These are phyloP conservation scores for Aviceda subcristata DNA, from an alignment of 2,113 vertebrate genomes.

Conservation along the genomic window DNA sequence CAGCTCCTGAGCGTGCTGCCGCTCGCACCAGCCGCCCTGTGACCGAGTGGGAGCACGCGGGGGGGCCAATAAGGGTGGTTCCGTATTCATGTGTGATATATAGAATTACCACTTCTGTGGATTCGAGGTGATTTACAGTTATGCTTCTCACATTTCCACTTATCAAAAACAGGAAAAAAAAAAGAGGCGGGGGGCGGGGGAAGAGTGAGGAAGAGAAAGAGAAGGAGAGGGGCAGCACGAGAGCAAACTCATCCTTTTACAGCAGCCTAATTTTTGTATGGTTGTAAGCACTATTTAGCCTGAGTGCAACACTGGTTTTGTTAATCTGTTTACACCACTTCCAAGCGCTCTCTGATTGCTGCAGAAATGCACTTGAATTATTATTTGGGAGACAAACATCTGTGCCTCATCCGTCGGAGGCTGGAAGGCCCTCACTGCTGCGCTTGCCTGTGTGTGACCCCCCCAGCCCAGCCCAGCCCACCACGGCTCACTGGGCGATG, in stretches of 20 bases:
- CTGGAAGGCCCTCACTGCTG: neutral
- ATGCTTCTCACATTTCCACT: neutral
- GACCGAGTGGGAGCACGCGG: rapidly evolving
- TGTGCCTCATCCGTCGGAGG: neutral
- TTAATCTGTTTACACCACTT: neutral
- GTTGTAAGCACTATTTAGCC: neutral
- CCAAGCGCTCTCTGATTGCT: neutral
- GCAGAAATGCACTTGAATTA: neutral
- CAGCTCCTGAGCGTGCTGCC: neutral
- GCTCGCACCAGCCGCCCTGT: neutral
- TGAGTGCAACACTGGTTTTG: neutral
- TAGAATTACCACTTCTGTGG: neutral
- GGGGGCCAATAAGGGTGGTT: too few species aligned
- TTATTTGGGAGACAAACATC: neutral
- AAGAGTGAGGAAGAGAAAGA: neutral
- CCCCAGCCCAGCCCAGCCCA: neutral
- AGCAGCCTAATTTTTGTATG: neutral
- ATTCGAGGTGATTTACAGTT: neutral
- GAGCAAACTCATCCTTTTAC: neutral
- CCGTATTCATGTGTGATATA: neutral
- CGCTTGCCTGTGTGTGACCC: neutral
- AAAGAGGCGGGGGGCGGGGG: too few species aligned
- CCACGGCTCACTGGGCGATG: neutral
- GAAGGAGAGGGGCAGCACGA: too few species aligned
- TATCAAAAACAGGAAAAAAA: neutral